Conservation (phyloP, 2,888 invertebrate species). For the Trichopoda pennipes region DNA sequence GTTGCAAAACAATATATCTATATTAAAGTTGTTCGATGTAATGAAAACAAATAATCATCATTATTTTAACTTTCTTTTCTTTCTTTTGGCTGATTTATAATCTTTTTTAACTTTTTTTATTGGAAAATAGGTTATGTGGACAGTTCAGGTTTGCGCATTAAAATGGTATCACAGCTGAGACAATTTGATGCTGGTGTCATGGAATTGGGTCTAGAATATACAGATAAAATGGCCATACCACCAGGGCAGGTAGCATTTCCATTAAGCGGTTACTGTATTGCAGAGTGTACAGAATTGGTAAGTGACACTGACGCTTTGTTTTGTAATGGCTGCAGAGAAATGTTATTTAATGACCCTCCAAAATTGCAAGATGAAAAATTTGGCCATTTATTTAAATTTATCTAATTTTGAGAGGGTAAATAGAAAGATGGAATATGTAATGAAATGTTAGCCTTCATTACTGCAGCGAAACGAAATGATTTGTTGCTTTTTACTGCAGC, state of each 20-base stretch:
- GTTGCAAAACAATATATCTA: conserved; percentile 35
- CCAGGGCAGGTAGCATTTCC: conserved; percentile 89
- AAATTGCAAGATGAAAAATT: conserved; percentile 1
- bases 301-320: conserved; percentile 72
- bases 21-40: conserved; percentile 48
- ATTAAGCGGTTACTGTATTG: conserved; percentile 93
- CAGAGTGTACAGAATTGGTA: conserved; percentile 95
- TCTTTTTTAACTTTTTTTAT: conserved; percentile 12
- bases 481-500: no score
- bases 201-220: conserved; percentile 97
- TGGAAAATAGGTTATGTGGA: conserved; percentile 87
- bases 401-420: not conserved
- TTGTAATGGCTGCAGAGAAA: not conserved
- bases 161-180: conserved; percentile 88
- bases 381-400: conserved; percentile 34
- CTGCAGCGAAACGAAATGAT: not conserved
- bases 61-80: conserved; percentile 49
- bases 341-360: not conserved
- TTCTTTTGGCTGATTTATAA: conserved; percentile 3
- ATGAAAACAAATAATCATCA: conserved; percentile 54
- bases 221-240: conserved; percentile 99
- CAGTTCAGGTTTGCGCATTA: conserved; percentile 93
- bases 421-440: conserved; percentile 1
- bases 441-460: not conserved
- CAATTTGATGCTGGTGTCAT: conserved; percentile 96